Evolutionary conservation across 2,113 vertebrate species (phyloP).

Genomic region (Lycocorax pyrrhopterus): DNA sequence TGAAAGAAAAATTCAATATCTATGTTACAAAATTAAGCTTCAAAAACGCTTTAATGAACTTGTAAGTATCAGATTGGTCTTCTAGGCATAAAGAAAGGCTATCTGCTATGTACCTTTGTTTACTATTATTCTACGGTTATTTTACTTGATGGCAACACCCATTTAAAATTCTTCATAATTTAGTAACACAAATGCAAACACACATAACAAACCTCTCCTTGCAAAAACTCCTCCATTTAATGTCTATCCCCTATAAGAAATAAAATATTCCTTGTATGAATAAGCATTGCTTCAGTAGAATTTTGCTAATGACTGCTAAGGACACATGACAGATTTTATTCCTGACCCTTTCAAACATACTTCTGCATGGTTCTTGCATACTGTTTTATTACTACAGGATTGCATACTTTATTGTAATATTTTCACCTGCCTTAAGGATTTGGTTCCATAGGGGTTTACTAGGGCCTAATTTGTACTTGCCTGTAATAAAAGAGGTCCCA

Average conservation of each 20-base stretch:
- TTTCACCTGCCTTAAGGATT: not conserved
- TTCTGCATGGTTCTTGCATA: not conserved
- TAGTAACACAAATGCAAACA: not conserved
- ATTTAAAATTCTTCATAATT: not conserved
- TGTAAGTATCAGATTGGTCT: not conserved
- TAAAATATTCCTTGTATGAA: not conserved
- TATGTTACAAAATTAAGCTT: not conserved
- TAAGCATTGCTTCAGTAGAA: not conserved
- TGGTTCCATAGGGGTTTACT: not conserved
- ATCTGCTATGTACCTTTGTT: not conserved
- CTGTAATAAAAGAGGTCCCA: conserved; percentile 95
- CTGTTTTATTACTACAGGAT: not conserved
- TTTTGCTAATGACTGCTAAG: not conserved
- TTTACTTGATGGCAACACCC: not conserved
- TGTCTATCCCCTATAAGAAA: not conserved
- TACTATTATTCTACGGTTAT: not conserved
- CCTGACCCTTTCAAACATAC: not conserved
- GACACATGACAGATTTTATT: not conserved
- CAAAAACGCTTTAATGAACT: not conserved
- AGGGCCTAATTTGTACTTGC: conserved; percentile 66
- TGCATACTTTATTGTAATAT: not conserved
- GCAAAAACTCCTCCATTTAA: not conserved
- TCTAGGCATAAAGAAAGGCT: not conserved
- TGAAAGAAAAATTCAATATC: not conserved
- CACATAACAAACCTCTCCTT: not conserved